These are phyloP conservation scores for Thymelicus lineola DNA, from an alignment of 2,888 invertebrate species.

Conservation along the genomic window DNA sequence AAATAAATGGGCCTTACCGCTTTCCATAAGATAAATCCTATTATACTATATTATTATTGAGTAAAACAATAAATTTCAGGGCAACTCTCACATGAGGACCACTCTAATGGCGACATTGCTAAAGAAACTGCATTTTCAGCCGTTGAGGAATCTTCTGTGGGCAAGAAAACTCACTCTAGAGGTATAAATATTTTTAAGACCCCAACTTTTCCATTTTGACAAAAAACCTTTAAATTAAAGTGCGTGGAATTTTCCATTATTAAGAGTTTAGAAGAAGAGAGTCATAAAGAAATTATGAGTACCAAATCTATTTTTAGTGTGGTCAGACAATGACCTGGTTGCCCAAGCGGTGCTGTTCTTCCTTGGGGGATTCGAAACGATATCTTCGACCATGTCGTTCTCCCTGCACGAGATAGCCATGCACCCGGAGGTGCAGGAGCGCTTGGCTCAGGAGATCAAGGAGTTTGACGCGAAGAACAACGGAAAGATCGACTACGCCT, in stretches of 20 bases:
- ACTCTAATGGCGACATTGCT: constrained; percentile 44
- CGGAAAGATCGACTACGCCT: constrained; percentile 67
- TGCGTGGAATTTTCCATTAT: too few species aligned
- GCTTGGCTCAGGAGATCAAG: constrained; percentile 76
- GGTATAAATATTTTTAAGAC: constrained; percentile 5
- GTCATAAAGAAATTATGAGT: too few species aligned
- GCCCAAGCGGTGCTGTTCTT: constrained; percentile 76
- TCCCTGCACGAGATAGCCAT: constrained; percentile 79
- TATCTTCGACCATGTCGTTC: constrained; percentile 67
- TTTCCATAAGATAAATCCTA: too few species aligned
- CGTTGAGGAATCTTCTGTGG: constrained; percentile 64
- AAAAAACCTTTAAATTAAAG: too few species aligned
- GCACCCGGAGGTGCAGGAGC: constrained; percentile 80
- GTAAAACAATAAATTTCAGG: constrained; percentile 46
- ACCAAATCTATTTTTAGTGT: constrained; percentile 43
- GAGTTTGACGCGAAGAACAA: constrained; percentile 61
- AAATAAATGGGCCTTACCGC: too few species aligned
- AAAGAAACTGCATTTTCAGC: constrained; percentile 68
- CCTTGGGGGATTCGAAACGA: constrained; percentile 78
- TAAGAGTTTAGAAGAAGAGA: too few species aligned
- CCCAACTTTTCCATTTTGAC: too few species aligned
- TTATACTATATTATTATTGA: too few species aligned
- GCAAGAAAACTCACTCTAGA: constrained; percentile 27
- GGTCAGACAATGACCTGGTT: constrained; percentile 60
- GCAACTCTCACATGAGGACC: constrained; percentile 55